A percentile compares a stretch with the other conserved stretches of the same genome.
These are phyloP conservation scores for Venustaconcha ellipsiformis DNA, from an alignment of 1,140 invertebrate species.

Conservation along the genomic window DNA sequence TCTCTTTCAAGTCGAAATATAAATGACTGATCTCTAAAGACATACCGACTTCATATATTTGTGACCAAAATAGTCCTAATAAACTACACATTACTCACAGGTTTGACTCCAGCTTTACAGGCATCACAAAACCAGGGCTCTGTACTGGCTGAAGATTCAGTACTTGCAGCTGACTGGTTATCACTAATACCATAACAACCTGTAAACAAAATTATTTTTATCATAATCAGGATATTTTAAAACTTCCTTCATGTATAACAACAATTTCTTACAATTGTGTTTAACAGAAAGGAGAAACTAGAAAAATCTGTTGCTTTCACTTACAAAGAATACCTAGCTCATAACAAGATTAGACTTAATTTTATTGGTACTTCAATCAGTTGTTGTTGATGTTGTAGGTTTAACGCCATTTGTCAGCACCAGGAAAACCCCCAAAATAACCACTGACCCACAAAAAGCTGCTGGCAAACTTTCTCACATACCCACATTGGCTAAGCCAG, in stretches of 20 bases:
- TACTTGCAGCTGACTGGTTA: constrained; percentile 83
- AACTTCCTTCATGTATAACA: not conserved
- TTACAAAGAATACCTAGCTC: not conserved
- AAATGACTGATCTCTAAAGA: no score
- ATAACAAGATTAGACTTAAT: not conserved
- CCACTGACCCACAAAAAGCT: no score
- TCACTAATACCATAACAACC: constrained; percentile 97
- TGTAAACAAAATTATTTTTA: constrained; percentile 51
- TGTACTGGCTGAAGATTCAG: constrained; percentile 86
- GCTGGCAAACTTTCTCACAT: no score
- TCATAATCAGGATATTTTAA: not conserved
- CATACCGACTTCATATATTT: no score
- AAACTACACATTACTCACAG: constrained; percentile 66
- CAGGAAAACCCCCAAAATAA: no score
- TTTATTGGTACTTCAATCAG: no score
- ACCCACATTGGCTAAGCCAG: no score
- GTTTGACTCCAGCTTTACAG: constrained; percentile 91
- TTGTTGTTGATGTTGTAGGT: no score
- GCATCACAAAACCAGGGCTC: constrained; percentile 99
- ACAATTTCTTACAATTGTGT: not conserved
- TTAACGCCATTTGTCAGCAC: no score
- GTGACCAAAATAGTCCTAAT: no score
- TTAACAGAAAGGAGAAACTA: not conserved
- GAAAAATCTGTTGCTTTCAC: not conserved
- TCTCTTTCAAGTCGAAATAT: no score